A percentile compares a stretch with the other conserved stretches of the same genome.
Conservation (phyloP, 2,888 invertebrate genomes). For the Apamea epomidion region DNA sequence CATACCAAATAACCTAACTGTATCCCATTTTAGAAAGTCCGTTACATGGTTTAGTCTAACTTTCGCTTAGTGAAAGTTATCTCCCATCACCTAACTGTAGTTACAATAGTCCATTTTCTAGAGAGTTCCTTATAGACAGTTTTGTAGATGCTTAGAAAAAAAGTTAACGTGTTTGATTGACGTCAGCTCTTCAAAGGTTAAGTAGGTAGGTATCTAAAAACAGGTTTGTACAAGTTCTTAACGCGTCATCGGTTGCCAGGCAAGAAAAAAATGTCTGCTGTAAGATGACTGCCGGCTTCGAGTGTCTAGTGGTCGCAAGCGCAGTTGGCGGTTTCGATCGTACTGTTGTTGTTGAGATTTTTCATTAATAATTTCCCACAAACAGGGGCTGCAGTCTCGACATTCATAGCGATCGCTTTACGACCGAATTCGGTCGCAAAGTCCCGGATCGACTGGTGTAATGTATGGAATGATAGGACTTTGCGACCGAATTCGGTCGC, state of each 20-base stretch:
- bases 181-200: conserved; percentile 19
- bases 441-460: too few species aligned
- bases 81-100: conserved; percentile 48
- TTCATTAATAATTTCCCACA: not conserved
- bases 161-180: conserved; percentile 18
- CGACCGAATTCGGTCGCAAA: too few species aligned
- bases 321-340: not conserved
- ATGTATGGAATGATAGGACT: too few species aligned
- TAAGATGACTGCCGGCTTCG: not conserved
- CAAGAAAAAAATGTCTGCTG: not conserved
- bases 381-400: too few species aligned
- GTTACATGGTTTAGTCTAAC: conserved; percentile 44
- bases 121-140: conserved; percentile 23
- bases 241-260: not conserved
- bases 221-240: conserved; percentile 1
- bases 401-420: too few species aligned
- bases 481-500: too few species aligned
- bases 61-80: conserved; percentile 61
- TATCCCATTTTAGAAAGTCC: conserved; percentile 58
- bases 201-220: conserved; percentile 18
- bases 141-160: conserved; percentile 14
- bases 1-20: conserved; percentile 22
- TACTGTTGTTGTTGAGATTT: not conserved
- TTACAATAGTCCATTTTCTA: conserved; percentile 58
- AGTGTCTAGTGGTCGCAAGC: not conserved